Evolutionary conservation across 2,888 invertebrate genomes (phyloP), one percentile per base, ranked within the genome.

Genomic region (Seira sanloemensis): DNA sequence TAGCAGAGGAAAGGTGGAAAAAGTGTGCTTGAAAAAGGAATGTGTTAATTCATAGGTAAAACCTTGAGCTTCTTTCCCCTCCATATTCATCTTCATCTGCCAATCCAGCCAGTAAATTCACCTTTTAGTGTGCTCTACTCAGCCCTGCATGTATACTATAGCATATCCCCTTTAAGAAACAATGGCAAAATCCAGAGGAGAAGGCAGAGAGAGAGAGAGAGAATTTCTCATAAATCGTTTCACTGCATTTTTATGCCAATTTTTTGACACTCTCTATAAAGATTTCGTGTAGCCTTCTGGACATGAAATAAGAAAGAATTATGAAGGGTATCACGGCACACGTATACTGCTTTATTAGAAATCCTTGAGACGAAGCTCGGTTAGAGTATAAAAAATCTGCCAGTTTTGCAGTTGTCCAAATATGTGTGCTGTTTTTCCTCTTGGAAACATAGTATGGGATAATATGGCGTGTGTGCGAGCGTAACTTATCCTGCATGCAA

Each of bases 221-320:
- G 12, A 50, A 50, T 50, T 50, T 50, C 50, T 12, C 50, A 50
- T 50, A 50, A 50, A 50, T 50, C 50, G 50, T 50, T 50, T 50
- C 50, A 50, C 50, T 50, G 50, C 50, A 50, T 50, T 50, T 50
- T 50, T 50, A 50, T 50, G 50, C 50, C n/a, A n/a, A n/a, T n/a
- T n/a, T n/a, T n/a, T n/a, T n/a, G n/a, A n/a, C n/a, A n/a, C n/a
- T n/a, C n/a, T n/a, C n/a, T n/a, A n/a, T n/a, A n/a, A n/a, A n/a
- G 50, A 50, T 50, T 50, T 50, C 50, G 12, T 50, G 2, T n/a
- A 18, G 50, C 50, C 50, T 50, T 50, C n/a, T 50, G 50, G 50
- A 50, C 50, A 50, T 2, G n/a, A n/a, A n/a, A n/a, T n/a, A n/a
- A n/a, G n/a, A n/a, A 50, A 16, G 16, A 50, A 12, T 50, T 50